phyloP scores from a whole-genome alignment of 2,888 invertebrate species.

The Miltochrista miniata region DNA sequence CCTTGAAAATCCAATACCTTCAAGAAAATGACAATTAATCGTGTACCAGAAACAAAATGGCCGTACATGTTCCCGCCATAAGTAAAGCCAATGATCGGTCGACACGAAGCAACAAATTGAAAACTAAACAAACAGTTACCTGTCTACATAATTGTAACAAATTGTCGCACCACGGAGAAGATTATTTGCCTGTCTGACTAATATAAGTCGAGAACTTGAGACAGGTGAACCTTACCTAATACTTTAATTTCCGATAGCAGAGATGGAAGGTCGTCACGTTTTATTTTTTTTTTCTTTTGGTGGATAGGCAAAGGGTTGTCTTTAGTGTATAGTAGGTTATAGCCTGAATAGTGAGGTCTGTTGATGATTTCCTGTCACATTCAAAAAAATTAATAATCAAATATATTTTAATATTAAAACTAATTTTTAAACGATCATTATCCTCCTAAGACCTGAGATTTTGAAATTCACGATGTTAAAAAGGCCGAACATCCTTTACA shows the following conservation, averaged over 20 bases:
- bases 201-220: conserved; percentile 12
- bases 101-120: conserved; percentile 25
- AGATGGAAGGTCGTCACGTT: conserved; percentile 4
- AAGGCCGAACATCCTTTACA: too few species aligned
- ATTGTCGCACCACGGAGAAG: conserved; percentile 19
- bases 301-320: too few species aligned
- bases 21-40: conserved; percentile 14
- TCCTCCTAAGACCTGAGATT: too few species aligned
- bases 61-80: conserved; percentile 4
- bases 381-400: too few species aligned
- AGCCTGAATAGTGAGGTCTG: too few species aligned
- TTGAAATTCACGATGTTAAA: too few species aligned
- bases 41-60: conserved; percentile 2
- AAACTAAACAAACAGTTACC: conserved; percentile 28
- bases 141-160: conserved; percentile 39
- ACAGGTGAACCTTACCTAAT: conserved; percentile 9
- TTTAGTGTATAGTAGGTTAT: too few species aligned
- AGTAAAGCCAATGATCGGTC: conserved; percentile 25
- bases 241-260: conserved; percentile 15
- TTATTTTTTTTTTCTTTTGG: neutral
- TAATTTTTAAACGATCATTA: too few species aligned
- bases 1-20: conserved; percentile 4
- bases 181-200: conserved; percentile 22
- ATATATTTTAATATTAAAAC: too few species aligned
- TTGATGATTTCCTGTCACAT: too few species aligned